Evolutionary conservation across 2,113 vertebrate genomes (phyloP).

Genomic region (Orcinus orca): DNA sequence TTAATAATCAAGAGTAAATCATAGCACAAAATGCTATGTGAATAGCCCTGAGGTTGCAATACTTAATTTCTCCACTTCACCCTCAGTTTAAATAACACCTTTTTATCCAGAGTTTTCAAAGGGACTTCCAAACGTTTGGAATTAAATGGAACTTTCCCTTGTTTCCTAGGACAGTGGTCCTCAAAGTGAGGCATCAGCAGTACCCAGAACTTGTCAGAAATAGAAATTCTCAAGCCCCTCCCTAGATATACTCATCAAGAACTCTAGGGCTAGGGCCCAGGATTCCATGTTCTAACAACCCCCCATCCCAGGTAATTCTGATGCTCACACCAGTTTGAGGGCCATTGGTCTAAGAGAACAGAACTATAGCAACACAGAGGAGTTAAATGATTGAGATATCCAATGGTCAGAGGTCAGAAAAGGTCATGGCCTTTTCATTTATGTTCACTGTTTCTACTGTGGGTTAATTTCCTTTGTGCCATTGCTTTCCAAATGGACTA

Average conservation of each 20-base stretch:
- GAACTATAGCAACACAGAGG: background rate
- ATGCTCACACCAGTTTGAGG: background rate
- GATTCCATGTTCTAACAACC: background rate
- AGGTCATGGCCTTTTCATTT: background rate
- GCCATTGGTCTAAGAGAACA: background rate
- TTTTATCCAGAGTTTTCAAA: conserved; percentile 16
- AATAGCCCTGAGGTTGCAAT: background rate
- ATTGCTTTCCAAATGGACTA: background rate
- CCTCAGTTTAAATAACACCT: background rate
- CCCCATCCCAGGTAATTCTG: background rate
- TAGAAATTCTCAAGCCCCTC: background rate
- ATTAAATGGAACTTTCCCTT: background rate
- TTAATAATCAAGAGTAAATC: conserved; percentile 34
- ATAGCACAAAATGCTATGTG: background rate
- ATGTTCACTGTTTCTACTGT: background rate
- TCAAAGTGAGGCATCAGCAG: background rate
- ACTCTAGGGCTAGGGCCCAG: background rate
- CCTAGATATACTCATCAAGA: background rate
- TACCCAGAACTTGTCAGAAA: background rate
- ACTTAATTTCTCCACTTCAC: background rate
- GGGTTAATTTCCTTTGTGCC: background rate
- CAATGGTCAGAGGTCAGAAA: background rate
- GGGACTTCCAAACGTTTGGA: background rate
- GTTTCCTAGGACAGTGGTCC: background rate
- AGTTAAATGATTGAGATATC: background rate